phyloP scores from a whole-genome alignment of 2,888 invertebrate genomes.

The Eugnorisma glareosa region DNA sequence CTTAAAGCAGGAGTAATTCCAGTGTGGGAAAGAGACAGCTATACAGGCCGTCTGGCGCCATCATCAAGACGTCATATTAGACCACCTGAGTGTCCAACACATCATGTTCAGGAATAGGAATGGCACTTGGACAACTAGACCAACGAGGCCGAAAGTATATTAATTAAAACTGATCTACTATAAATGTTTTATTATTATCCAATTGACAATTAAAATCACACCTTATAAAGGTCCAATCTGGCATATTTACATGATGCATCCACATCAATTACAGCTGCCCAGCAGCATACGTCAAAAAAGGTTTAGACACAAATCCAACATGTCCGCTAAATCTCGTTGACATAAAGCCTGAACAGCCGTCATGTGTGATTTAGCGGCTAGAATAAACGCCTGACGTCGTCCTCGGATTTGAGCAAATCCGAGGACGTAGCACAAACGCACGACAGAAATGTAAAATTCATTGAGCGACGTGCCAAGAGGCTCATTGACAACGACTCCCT shows the following conservation, averaged over 20 bases:
- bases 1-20: too few relatives aligned
- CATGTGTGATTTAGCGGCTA: conserved; percentile 19
- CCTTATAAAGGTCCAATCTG: background rate
- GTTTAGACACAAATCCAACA: conserved; percentile 3
- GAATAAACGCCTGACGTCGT: conserved; percentile 33
- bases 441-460: background rate
- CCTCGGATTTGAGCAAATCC: conserved; percentile 31
- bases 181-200: background rate
- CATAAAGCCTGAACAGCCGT: background rate
- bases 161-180: background rate
- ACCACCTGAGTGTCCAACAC: too few relatives aligned
- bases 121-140: too few relatives aligned
- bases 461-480: too few relatives aligned
- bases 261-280: background rate
- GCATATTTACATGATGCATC: background rate
- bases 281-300: background rate
- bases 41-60: too few relatives aligned
- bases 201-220: background rate
- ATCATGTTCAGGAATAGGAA: too few relatives aligned
- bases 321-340: conserved; percentile 17
- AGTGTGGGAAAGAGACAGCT: too few relatives aligned
- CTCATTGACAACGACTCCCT: too few relatives aligned
- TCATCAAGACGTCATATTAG: too few relatives aligned
- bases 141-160: too few relatives aligned
- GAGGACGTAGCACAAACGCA: background rate